Percentiles rank a stretch among this genome's conserved stretches.
phyloP scores from a whole-genome alignment of 2,113 vertebrate species.

The Ornithorhynchus anatinus region DNA sequence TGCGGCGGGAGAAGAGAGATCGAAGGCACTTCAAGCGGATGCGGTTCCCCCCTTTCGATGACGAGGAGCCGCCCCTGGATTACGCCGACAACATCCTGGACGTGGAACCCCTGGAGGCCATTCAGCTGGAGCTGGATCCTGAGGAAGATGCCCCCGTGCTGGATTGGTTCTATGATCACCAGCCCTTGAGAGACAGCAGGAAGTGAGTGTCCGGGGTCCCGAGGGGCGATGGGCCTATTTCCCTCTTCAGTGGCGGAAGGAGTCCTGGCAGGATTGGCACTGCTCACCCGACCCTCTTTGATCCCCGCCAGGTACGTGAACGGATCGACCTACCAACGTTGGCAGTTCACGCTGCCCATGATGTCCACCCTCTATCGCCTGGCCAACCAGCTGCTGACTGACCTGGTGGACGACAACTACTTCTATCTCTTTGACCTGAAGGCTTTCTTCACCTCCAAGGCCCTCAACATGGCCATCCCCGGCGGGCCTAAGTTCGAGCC shows the following conservation, averaged over 20 bases:
- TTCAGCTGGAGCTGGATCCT: constrained; percentile 93
- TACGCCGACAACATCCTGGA: constrained; percentile 98
- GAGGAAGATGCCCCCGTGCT: constrained; percentile 90
- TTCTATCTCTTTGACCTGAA: constrained; percentile 98
- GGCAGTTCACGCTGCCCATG: constrained; percentile 98
- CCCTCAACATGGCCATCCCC: constrained; percentile 98
- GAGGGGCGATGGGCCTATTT: not conserved
- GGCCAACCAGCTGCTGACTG: constrained; percentile 96
- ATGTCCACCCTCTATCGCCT: constrained; percentile 98
- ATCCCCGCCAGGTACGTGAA: constrained; percentile 84
- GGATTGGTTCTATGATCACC: constrained; percentile 98
- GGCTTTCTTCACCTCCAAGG: constrained; percentile 97
- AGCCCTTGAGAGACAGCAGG: constrained; percentile 89
- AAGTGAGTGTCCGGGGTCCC: constrained; percentile 75
- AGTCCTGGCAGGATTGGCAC: rapidly evolving
- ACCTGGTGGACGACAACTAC: constrained; percentile 95
- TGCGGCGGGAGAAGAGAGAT: constrained; percentile 97
- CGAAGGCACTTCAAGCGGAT: constrained; percentile 97
- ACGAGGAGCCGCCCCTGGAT: constrained; percentile 95
- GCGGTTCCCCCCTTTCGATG: constrained; percentile 97
- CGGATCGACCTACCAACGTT: constrained; percentile 94
- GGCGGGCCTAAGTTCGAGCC: constrained; percentile 98
- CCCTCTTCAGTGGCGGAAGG: rapidly evolving
- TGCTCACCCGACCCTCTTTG: not conserved
- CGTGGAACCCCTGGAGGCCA: constrained; percentile 95